Evolutionary conservation across 2,113 vertebrate species (phyloP), one percentile per base, ranked within the genome.

Genomic region (Peromyscus maniculatus): DNA sequence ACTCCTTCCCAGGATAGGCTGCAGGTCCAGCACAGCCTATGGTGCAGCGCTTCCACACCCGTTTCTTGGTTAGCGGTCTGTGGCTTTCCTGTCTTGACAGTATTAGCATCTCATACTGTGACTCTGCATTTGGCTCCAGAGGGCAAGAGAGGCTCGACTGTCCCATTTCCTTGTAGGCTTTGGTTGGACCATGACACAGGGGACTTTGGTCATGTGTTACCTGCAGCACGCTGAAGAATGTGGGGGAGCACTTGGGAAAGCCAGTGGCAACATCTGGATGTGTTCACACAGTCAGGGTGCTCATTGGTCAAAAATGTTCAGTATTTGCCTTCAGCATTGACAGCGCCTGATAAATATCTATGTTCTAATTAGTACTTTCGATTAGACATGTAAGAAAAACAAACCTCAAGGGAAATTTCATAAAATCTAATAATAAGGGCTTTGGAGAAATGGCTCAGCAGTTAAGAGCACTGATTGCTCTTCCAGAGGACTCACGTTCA

Each of bases 381-480:
- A 62, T 52, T 87, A 62, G 88, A 24, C 66, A 62, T 46, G 46
- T 39, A 64, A 79, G 84, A 5, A 49, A 78, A 95, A 12, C 59
- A 93, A 87, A 95, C 21, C 6, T 16, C 10, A 22, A 87, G 8
- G 64, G 74, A 90, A 88, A 91, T 96, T 92, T 75, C 80, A 79
- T 69, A 69, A 64, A 91, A 55, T 55, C 66, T 36, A 49, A 87
- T 64, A 64, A 64, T 28, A 66, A 84, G 3, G 13, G 26, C 2
- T 43, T 64, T 64, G 59, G 82, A 86, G 26, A 43, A 22, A 64
- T 43, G n/a, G n/a, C 24, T 82, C 11, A 57, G 52, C 52, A 57
- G 79, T 82, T 57, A 46, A 86, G 26, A 86, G n/a, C 82, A 66
- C 82, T 19, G 26, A 16, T 9, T 66, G 39, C n/a, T 86, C 26